These are phyloP conservation scores for Vulpes lagopus DNA, from an alignment of 2,113 vertebrate genomes.

Conservation along the genomic window DNA sequence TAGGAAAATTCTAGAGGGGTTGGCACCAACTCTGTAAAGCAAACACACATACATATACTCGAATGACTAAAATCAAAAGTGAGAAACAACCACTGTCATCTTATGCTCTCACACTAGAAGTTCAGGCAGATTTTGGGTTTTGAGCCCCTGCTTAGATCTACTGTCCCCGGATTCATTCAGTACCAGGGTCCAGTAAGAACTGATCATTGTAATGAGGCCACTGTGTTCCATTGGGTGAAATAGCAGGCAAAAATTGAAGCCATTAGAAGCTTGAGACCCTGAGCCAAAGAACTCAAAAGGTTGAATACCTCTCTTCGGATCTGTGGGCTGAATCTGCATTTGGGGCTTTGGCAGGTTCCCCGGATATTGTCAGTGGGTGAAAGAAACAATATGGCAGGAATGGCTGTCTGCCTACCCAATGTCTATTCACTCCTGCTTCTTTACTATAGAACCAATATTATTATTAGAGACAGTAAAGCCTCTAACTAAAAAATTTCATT, in stretches of 20 bases:
- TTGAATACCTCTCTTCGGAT: not conserved
- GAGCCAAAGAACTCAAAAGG: not conserved
- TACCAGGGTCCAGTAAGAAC: not conserved
- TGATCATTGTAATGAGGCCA: not conserved
- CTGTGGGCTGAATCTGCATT: not conserved
- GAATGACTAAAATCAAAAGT: not conserved
- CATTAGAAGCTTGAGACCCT: not conserved
- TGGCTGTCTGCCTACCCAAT: not conserved
- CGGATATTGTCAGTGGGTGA: not conserved
- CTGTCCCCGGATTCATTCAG: not conserved
- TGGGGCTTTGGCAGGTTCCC: not conserved
- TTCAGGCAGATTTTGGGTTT: not conserved
- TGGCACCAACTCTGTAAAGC: not conserved
- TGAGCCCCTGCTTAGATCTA: not conserved
- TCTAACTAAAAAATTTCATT: not conserved
- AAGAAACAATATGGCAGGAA: not conserved
- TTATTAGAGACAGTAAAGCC: not conserved
- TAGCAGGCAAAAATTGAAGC: not conserved
- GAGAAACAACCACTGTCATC: not conserved
- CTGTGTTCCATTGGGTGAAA: not conserved
- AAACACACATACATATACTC: not conserved
- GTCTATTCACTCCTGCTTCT: not conserved
- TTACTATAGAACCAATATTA: not conserved
- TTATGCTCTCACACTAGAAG: not conserved
- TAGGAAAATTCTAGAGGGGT: not conserved